Conservation (phyloP, 2,888 invertebrate genomes). For the Chrysomela aeneicollis region DNA sequence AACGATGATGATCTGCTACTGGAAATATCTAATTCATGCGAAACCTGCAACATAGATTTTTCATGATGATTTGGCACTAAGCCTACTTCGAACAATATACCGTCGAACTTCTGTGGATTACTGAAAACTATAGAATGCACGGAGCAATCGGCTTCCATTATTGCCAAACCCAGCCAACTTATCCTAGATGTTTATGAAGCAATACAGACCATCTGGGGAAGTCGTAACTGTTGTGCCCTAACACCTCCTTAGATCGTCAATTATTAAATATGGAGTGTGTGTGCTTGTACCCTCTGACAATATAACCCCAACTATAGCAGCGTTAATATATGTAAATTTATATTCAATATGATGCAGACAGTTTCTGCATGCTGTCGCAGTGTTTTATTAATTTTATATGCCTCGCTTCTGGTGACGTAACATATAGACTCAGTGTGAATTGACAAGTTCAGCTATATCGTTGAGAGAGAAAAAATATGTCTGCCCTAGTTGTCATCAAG, state of each 20-base stretch:
- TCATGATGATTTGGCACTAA: no score
- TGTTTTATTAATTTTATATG: conserved; percentile 44
- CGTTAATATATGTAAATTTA: conserved; percentile 47
- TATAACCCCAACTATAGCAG: conserved; percentile 39
- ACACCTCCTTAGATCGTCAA: conserved; percentile 53
- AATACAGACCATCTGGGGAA: conserved; percentile 54
- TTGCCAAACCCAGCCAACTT: conserved; percentile 50
- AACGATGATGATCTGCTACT: no score
- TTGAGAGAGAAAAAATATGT: no score
- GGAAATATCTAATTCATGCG: no score
- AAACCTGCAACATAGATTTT: no score
- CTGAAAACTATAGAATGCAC: background rate
- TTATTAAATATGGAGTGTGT: conserved; percentile 52
- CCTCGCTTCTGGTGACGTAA: conserved; percentile 31
- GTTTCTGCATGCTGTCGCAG: conserved; percentile 26
- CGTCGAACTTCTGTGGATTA: background rate
- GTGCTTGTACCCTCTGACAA: conserved; percentile 33
- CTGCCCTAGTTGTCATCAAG: no score
- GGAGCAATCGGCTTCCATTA: conserved; percentile 2
- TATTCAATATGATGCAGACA: conserved; percentile 45
- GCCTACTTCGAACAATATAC: background rate
- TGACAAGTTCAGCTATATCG: no score
- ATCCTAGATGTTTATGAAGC: conserved; percentile 55
- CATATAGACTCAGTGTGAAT: conserved; percentile 1
- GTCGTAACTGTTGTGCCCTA: conserved; percentile 53